A percentile compares a stretch with the other conserved stretches of the same genome.
These are phyloP conservation scores for Diaperis boleti DNA, from an alignment of 2,888 invertebrate species.

Conservation along the genomic window DNA sequence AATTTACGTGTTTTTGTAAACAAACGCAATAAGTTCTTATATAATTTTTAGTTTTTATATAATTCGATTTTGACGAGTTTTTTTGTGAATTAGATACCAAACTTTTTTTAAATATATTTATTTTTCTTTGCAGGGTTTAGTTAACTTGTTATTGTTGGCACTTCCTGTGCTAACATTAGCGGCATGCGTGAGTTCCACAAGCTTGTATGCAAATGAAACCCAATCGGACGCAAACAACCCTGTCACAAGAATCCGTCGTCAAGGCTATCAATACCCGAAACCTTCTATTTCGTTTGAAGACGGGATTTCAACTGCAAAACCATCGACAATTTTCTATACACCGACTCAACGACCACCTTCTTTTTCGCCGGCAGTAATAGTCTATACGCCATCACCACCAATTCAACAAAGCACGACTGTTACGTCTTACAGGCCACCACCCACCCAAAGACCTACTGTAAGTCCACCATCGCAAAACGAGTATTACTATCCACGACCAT, in stretches of 20 bases:
- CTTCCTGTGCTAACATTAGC: slow-evolving; percentile 12
- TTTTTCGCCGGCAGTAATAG: no score
- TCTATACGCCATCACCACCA: slow-evolving; percentile 2
- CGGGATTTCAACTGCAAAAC: slow-evolving; percentile 1
- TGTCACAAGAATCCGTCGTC: slow-evolving; percentile 7
- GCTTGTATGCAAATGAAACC: background rate
- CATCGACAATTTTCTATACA: background rate
- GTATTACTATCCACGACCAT: background rate
- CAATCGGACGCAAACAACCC: background rate
- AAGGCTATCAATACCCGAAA: slow-evolving; percentile 26
- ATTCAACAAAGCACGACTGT: background rate
- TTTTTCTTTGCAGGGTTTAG: slow-evolving; percentile 11
- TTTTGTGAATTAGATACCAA: no score
- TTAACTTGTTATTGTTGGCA: slow-evolving; percentile 10
- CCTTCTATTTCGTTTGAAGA: slow-evolving; percentile 26
- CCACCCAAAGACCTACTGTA: background rate
- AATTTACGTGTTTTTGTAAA: no score
- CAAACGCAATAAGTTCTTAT: no score
- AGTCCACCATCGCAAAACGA: background rate
- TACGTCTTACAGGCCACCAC: slow-evolving; percentile 4
- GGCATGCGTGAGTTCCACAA: background rate
- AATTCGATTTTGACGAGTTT: no score
- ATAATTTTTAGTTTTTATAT: no score
- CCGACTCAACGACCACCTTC: slow-evolving; percentile 6
- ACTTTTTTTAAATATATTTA: no score